These are phyloP conservation scores for Cheilosia scutellata DNA, from an alignment of 2,888 invertebrate species.

Conservation along the genomic window DNA sequence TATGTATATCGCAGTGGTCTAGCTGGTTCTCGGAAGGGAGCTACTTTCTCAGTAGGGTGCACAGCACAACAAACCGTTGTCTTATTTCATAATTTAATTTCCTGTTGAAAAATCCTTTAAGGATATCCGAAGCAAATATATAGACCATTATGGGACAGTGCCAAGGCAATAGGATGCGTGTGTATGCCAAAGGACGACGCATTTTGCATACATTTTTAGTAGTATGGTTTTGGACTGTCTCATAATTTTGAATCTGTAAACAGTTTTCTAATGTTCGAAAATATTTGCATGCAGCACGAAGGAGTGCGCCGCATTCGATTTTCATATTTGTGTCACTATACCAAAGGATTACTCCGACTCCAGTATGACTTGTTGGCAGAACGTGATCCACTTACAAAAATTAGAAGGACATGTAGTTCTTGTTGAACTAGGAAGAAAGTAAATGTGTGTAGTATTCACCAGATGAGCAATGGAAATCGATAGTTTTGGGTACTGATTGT, in stretches of 20 bases:
- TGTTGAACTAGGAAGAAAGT: background rate
- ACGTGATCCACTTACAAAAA: constrained; percentile 41
- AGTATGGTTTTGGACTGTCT: background rate
- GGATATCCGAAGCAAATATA: constrained; percentile 51
- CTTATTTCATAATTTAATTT: constrained; percentile 63
- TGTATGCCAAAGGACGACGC: background rate
- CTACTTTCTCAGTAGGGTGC: constrained; percentile 20
- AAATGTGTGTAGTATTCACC: constrained; percentile 1
- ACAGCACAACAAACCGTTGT: background rate
- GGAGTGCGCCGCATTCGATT: constrained; percentile 20
- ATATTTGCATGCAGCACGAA: constrained; percentile 6
- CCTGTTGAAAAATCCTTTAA: constrained; percentile 48
- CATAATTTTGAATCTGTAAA: background rate
- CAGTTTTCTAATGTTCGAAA: background rate
- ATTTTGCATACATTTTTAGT: background rate
- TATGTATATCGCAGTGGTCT: background rate
- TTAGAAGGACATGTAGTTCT: background rate
- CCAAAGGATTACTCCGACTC: background rate
- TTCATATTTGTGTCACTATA: constrained; percentile 30
- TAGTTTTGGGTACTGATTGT: constrained; percentile 13
- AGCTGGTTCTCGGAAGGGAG: background rate
- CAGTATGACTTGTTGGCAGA: constrained; percentile 1
- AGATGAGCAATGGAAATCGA: constrained; percentile 19
- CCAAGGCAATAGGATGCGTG: constrained; percentile 4
- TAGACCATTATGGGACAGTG: constrained; percentile 25